Percentiles rank a stretch among this genome's conserved stretches.
phyloP scores from a whole-genome alignment of 2,113 vertebrate species.

The Antechinus flavipes region DNA sequence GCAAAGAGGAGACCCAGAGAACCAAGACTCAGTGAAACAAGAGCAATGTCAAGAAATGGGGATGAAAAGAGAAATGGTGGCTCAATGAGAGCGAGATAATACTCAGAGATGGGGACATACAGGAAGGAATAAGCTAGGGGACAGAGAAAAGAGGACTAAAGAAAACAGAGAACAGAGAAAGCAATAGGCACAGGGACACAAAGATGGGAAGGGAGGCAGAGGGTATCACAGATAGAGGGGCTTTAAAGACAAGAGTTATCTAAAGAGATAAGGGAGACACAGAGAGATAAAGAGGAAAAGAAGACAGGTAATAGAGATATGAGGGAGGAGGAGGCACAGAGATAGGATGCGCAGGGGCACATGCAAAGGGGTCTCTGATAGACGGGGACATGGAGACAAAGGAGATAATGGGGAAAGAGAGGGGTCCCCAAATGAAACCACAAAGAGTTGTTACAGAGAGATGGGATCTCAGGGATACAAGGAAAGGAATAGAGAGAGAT shows the following conservation, averaged over 20 bases:
- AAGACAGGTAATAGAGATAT: background rate
- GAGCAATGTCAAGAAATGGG: constrained; percentile 32
- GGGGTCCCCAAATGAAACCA: background rate
- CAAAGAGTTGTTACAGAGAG: background rate
- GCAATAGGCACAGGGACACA: background rate
- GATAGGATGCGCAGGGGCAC: background rate
- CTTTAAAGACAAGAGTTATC: background rate
- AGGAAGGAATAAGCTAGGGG: no score
- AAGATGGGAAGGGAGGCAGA: background rate
- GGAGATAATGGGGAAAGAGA: background rate
- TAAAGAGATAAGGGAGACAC: background rate
- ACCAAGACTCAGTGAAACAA: constrained; percentile 68
- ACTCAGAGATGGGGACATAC: no score
- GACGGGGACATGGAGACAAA: background rate
- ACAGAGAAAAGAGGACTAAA: background rate
- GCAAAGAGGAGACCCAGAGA: constrained; percentile 81
- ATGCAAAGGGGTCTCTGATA: background rate
- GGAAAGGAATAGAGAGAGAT: background rate
- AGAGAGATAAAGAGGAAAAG: background rate
- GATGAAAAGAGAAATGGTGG: background rate
- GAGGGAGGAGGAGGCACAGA: background rate
- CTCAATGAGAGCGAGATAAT: background rate
- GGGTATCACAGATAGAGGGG: no score
- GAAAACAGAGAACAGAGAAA: no score
- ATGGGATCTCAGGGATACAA: background rate